Base-by-base conservation (phyloP, 2,113 vertebrate genomes). In the Electrona antarctica region DNA sequence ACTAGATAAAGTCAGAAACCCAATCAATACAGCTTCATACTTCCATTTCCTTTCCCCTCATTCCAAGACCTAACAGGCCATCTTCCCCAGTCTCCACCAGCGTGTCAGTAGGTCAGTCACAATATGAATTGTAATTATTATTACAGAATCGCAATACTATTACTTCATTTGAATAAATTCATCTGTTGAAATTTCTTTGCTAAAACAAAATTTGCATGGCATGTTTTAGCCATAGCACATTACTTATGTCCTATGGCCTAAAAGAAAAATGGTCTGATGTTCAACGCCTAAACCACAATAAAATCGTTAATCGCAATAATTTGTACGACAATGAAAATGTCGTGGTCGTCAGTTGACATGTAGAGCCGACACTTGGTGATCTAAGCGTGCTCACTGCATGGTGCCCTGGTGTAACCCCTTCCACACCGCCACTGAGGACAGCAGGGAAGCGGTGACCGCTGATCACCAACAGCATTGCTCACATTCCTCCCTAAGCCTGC, bases 401-500 rank as follows among this genome's bases (percentile, higher is more conserved):
- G 54, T 72, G 78, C 62, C 61, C 70, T 66, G 14, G 58, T 69
- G 70, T 78, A 59, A 80, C 66, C 79, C 70, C 62, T 7, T 14
- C 54, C n/a, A 11, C 54, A 4, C 14, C 15, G 2, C 21, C 11
- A 62, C 21, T 1, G 59, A 64, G 67, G 70, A 73, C 75, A 45
- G 69, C 73, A 64, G 29, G 78, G 74, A 59, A 79, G 77, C 69
- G 63, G 65, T 63, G 68, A 69, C 74, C 69, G 80, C 60, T 76
- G 71, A 83, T 82, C 83, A 83, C 80, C 67, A 88, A 77, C 79
- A 10, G 73, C 82, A 89, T 79, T 82, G 81, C 77, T 86, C 79
- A 84, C 87, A 92, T 87, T 89, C 86, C 84, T 14, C 7, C 86
- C 84, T 90, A 91, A 92, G 87, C 88, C 85, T 82, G 81, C 81